Evolutionary conservation across 2,888 invertebrate species (phyloP), one percentile per base, ranked within the genome.

Genomic region (Apodemia hepburni): DNA sequence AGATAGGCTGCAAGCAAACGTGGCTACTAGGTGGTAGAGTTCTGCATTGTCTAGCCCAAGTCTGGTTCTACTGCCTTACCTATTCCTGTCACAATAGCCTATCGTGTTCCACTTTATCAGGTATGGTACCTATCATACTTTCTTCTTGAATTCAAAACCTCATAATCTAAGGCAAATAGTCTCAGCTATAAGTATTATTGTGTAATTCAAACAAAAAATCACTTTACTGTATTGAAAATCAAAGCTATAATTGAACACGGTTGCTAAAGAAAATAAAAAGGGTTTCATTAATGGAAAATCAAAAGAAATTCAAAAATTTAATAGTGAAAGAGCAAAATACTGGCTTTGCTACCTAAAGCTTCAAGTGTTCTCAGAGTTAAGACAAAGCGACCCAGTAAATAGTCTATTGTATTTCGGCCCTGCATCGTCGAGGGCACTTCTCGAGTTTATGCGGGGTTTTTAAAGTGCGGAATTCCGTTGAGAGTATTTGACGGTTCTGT

Each of bases 331-430:
- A 63, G 67, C 64, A 61, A 61, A 58, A 65, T 64, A 68, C 66
- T 64, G 64, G 64, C 62, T 65, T 67, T 67, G 63, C 67, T 65
- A 65, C 68, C 72, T 72, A 71, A 71, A 73, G 73, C 70, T 66
- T 42, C 54, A 61, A 80, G 76, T 75, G 74, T 75, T 75, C 79
- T 78, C 73, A 68, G 72, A 72, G 75, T 70, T 73, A 74, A 81
- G 79, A 87, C 87, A 88, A 89, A 86, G 77, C 77, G 69, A 64
- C 69, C 73, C 69, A 72, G 78, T 85, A 85, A 86, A 87, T 85
- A 84, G 84, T 81, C 80, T 75, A 85, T 87, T 87, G 88, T 87
- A 79, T 74, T 71, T 51, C 51, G 22, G 70, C 71, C 76, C 78
- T 79, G 77, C 70, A 70, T 70, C 69, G 74, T 70, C 61, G 73